A percentile compares a stretch with the other conserved stretches of the same genome.
phyloP scores from a whole-genome alignment of 2,888 invertebrate genomes.

The Andrena haemorrhoa region DNA sequence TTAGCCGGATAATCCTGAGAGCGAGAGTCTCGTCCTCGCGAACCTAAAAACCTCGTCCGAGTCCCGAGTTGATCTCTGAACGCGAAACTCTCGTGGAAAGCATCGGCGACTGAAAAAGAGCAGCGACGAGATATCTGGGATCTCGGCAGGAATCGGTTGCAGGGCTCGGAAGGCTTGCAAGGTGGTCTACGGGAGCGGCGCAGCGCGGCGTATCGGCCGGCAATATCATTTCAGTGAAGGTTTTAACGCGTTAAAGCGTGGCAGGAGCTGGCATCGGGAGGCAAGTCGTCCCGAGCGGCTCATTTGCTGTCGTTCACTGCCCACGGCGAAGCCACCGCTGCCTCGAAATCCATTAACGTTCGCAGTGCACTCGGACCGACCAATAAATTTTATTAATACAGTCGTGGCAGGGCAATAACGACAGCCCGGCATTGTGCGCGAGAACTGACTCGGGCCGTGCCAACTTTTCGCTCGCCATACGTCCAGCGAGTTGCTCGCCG shows the following conservation, averaged over 20 bases:
- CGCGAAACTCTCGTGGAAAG: constrained; percentile 1
- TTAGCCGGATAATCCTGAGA: constrained; percentile 56
- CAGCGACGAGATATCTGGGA: not conserved
- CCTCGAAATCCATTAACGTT: constrained; percentile 82
- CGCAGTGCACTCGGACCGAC: constrained; percentile 75
- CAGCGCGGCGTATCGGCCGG: constrained; percentile 49
- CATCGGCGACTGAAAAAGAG: not conserved
- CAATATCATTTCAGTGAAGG: constrained; percentile 67
- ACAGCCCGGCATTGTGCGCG: constrained; percentile 72
- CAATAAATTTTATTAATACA: constrained; percentile 84
- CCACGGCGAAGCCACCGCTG: constrained; percentile 74
- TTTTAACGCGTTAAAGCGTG: constrained; percentile 74
- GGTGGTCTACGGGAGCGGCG: constrained; percentile 63
- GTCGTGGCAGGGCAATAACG: constrained; percentile 80
- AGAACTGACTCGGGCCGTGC: constrained; percentile 30
- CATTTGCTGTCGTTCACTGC: constrained; percentile 72
- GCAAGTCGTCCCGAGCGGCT: constrained; percentile 63
- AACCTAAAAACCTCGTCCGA: constrained; percentile 44
- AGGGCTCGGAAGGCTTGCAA: constrained; percentile 40
- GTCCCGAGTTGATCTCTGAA: not conserved
- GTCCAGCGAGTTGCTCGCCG: constrained; percentile 5
- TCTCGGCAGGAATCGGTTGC: constrained; percentile 33
- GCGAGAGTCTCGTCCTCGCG: constrained; percentile 15
- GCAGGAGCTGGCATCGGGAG: constrained; percentile 63
- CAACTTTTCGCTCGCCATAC: constrained; percentile 35